A percentile compares a stretch with the other conserved stretches of the same genome.
Conservation (phyloP, 2,113 vertebrate species). For the Brachyhypopomus occidentalis region DNA sequence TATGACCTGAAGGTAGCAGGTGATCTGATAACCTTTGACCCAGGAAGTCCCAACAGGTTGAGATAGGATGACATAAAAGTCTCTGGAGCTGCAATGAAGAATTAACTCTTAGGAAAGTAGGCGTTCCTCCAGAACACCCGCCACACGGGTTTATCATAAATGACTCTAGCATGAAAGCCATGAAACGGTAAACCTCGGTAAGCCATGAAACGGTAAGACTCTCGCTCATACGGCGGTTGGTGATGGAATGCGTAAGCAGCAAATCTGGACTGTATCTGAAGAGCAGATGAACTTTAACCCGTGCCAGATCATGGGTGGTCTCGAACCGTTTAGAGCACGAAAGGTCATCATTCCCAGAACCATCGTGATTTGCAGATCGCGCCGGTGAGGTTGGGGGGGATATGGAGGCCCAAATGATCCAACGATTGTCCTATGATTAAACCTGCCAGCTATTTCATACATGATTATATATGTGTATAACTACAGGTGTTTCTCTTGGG, state of each 20-base stretch:
- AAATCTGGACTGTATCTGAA: background rate
- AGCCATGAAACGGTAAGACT: too few relatives aligned
- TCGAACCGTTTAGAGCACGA: conserved; percentile 30
- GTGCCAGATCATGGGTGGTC: conserved; percentile 34
- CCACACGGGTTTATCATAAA: conserved; percentile 13
- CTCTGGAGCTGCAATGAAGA: background rate
- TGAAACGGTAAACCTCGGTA: conserved; percentile 13
- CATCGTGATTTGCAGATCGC: background rate
- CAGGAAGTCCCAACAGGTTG: background rate
- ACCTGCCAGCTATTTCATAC: too few relatives aligned
- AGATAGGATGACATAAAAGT: background rate
- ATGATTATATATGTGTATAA: too few relatives aligned
- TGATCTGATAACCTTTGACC: background rate
- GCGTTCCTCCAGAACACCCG: background rate
- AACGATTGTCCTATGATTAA: too few relatives aligned
- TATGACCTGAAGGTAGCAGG: background rate
- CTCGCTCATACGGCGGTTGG: background rate
- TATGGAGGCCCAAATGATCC: background rate
- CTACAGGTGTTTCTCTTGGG: too few relatives aligned
- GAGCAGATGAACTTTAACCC: conserved; percentile 36
- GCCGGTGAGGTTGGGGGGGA: background rate
- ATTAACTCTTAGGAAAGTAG: background rate
- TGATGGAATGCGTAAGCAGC: background rate
- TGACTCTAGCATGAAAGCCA: background rate
- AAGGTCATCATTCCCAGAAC: background rate